A percentile compares a stretch with the other conserved stretches of the same genome.
Conservation (phyloP, 2,113 vertebrate species). For the Heliornis fulica region DNA sequence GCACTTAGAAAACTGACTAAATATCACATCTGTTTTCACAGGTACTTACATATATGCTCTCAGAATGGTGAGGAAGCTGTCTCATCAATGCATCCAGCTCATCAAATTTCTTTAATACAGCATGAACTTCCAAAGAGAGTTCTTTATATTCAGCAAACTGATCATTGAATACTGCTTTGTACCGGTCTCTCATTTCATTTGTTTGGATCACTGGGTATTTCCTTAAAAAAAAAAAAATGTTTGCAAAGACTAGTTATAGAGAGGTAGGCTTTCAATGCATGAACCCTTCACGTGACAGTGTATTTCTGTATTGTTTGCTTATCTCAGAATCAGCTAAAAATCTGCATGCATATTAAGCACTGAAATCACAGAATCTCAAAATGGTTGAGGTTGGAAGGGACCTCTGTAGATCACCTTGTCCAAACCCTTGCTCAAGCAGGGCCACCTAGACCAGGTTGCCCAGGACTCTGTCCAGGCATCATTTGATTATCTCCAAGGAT, state of each 20-base stretch:
- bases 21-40: not conserved
- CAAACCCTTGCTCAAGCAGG: not conserved
- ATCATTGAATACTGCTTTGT: slow-evolving; percentile 95
- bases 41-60: slow-evolving; percentile 80
- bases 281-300: not conserved
- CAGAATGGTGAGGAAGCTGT: slow-evolving; percentile 76
- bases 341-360: not conserved
- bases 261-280: not conserved
- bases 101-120: slow-evolving; percentile 81
- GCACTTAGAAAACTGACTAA: not conserved
- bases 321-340: not conserved
- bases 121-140: slow-evolving; percentile 87
- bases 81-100: slow-evolving; percentile 87
- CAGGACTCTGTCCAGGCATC: not conserved
- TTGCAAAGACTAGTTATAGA: not conserved
- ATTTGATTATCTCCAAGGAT: not conserved
- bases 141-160: slow-evolving; percentile 96
- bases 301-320: not conserved
- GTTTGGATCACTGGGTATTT: slow-evolving; percentile 89
- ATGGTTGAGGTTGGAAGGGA: not conserved
- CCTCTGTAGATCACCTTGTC: fast-evolving
- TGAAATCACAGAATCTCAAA: not conserved
- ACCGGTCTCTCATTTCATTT: slow-evolving; percentile 88
- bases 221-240: slow-evolving; percentile 54
- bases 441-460: not conserved